A percentile compares a stretch with the other conserved stretches of the same genome.
Evolutionary conservation across 2,113 vertebrate genomes (phyloP).

Genomic region (Thunnus thynnus): DNA sequence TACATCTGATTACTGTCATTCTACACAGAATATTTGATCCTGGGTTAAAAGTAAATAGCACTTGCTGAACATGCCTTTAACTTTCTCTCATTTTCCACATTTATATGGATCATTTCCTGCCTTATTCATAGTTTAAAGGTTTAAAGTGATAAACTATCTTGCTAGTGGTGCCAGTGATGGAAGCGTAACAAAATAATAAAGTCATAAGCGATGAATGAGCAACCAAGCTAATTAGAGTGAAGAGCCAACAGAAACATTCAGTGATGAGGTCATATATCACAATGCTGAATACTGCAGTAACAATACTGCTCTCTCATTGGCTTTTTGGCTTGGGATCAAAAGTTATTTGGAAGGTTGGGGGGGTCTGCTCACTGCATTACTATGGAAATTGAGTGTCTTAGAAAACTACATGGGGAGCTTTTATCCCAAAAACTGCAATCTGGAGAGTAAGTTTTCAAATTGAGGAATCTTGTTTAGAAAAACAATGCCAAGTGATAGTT

Average conservation of each 20-base stretch:
- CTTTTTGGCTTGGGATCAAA: constrained; percentile 40
- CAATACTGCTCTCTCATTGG: constrained; percentile 33
- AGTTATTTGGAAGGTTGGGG: neutral
- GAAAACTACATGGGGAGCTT: constrained; percentile 8
- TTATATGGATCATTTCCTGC: neutral
- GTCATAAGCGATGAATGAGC: constrained; percentile 22
- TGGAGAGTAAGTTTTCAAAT: neutral
- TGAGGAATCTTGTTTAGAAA: neutral
- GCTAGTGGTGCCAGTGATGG: neutral
- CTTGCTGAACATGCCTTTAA: no score
- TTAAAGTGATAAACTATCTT: constrained; percentile 22
- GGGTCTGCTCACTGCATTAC: constrained; percentile 16
- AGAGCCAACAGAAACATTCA: constrained; percentile 33
- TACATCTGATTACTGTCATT: neutral
- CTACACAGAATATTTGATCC: neutral
- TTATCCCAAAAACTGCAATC: constrained; percentile 13
- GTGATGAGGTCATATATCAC: constrained; percentile 42
- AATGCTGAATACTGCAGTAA: constrained; percentile 42
- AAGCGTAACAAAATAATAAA: constrained; percentile 36
- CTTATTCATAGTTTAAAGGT: neutral
- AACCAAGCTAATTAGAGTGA: constrained; percentile 3
- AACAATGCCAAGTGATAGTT: neutral
- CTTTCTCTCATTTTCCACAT: neutral
- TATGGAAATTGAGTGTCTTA: constrained; percentile 4
- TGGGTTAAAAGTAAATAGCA: neutral